Conservation (phyloP, 2,797 vertebrate species). For the Crossoptilon crossoptilon region DNA sequence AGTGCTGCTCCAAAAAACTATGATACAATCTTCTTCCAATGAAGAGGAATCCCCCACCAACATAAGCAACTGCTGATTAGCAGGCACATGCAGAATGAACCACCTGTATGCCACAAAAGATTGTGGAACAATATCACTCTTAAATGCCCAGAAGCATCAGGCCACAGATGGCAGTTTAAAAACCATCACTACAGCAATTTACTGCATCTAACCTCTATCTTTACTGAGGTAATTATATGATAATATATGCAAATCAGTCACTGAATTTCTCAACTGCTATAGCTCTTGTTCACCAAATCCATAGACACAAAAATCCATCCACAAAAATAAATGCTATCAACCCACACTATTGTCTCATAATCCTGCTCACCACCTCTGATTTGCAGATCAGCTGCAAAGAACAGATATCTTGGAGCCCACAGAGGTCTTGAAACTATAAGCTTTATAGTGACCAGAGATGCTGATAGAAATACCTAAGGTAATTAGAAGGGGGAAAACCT, state of each 20-base stretch:
- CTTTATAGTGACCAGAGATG: not conserved
- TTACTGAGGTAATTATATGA: constrained; percentile 12
- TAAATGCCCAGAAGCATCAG: constrained; percentile 8
- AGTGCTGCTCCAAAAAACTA: not conserved
- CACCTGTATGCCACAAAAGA: constrained; percentile 2
- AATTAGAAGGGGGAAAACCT: not conserved
- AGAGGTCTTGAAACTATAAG: not conserved
- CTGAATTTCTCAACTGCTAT: not conserved
- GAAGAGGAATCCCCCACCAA: not conserved
- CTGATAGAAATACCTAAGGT: not conserved
- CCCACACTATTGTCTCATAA: not conserved
- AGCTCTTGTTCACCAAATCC: not conserved
- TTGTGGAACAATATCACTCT: not conserved
- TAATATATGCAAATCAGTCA: not conserved
- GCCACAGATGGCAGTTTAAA: constrained; percentile 47
- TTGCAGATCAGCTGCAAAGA: not conserved
- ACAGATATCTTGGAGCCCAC: not conserved
- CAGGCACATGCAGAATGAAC: not conserved
- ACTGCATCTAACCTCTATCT: constrained; percentile 13
- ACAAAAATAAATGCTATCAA: not conserved
- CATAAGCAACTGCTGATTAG: not conserved
- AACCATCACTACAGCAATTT: constrained; percentile 12
- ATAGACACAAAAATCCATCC: fast-evolving
- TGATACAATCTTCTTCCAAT: not conserved
- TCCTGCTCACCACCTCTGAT: not conserved